phyloP scores from a whole-genome alignment of 2,113 vertebrate genomes.

The Grallaria varia region DNA sequence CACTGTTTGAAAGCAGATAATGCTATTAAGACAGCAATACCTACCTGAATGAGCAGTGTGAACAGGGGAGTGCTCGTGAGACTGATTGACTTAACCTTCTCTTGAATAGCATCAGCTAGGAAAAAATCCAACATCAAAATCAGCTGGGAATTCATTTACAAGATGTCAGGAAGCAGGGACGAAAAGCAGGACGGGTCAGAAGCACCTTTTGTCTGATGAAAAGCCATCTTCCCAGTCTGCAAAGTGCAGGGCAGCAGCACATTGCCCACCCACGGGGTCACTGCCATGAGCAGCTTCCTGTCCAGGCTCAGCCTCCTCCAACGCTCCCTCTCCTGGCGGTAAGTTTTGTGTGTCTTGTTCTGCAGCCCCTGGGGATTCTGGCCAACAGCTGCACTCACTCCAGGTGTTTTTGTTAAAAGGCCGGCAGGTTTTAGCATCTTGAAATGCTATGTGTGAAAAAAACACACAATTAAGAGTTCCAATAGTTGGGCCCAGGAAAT shows the following conservation, averaged over 20 bases:
- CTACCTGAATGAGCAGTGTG: constrained; percentile 78
- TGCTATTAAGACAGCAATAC: neutral
- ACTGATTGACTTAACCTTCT: neutral
- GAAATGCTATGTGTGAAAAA: neutral
- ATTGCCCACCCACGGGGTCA: constrained; percentile 86
- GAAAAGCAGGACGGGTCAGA: neutral
- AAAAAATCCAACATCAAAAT: neutral
- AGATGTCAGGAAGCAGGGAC: neutral
- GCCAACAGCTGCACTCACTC: rapidly evolving
- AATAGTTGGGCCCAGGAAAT: neutral
- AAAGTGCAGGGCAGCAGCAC: constrained; percentile 58
- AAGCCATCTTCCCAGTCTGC: neutral
- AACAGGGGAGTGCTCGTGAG: constrained; percentile 80
- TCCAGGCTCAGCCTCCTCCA: constrained; percentile 31
- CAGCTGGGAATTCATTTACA: neutral
- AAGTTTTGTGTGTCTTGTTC: neutral
- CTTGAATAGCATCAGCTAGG: constrained; percentile 72
- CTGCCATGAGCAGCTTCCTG: constrained; percentile 74
- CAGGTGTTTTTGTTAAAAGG: neutral
- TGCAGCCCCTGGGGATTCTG: neutral
- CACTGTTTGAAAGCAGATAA: neutral
- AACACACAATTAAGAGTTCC: neutral
- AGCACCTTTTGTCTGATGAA: constrained; percentile 65
- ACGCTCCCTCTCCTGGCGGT: neutral
- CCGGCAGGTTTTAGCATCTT: neutral